Percentiles rank a stretch among this genome's conserved stretches.
Evolutionary conservation across 2,888 invertebrate species (phyloP).

Genomic region (Phaonia tiefii): DNA sequence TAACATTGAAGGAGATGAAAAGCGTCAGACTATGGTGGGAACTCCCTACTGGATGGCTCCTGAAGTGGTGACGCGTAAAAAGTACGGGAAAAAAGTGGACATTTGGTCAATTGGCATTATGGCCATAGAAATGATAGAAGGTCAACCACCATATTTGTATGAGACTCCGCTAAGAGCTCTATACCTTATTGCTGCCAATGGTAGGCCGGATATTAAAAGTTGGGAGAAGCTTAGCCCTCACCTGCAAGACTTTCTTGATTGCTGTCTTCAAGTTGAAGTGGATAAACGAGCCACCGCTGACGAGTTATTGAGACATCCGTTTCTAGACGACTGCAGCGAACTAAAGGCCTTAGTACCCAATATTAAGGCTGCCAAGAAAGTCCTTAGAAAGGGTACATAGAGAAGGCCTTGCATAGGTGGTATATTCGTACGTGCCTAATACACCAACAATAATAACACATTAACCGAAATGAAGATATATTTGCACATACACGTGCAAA

Average conservation of each 20-base stretch:
- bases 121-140: constrained; percentile 97
- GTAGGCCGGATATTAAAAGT: constrained; percentile 93
- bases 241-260: constrained; percentile 91
- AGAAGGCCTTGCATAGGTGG: constrained; percentile 65
- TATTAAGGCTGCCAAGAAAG: constrained; percentile 94
- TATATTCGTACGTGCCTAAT: constrained; percentile 66
- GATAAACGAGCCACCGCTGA: constrained; percentile 92
- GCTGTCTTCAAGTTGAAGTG: constrained; percentile 95
- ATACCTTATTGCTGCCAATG: constrained; percentile 97
- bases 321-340: constrained; percentile 92
- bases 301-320: constrained; percentile 93
- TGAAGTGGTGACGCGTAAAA: constrained; percentile 95
- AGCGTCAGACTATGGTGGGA: constrained; percentile 98
- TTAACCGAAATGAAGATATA: constrained; percentile 24
- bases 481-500: constrained; percentile 59
- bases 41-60: constrained; percentile 98
- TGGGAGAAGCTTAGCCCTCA: constrained; percentile 89
- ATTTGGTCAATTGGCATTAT: constrained; percentile 99
- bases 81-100: constrained; percentile 96
- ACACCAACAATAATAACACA: constrained; percentile 30
- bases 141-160: constrained; percentile 97
- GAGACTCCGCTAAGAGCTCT: constrained; percentile 95
- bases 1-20: constrained; percentile 95
- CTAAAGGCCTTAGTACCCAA: constrained; percentile 91
- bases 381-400: constrained; percentile 81